A percentile compares a stretch with the other conserved stretches of the same genome.
These are phyloP conservation scores for Drosophila anomalata DNA, from an alignment of 2,888 invertebrate genomes.

Conservation along the genomic window DNA sequence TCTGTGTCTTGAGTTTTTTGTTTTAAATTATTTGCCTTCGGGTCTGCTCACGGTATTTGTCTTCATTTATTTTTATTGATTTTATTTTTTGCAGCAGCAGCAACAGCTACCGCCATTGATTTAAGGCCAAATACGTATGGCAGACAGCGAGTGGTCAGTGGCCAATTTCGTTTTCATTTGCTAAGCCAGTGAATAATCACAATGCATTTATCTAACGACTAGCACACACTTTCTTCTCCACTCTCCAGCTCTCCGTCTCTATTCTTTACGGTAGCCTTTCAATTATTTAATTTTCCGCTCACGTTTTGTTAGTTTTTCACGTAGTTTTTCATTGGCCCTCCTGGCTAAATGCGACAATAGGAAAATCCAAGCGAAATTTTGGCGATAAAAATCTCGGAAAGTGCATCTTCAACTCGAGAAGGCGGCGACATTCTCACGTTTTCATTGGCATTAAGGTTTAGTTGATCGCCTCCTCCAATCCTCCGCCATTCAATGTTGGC, in stretches of 20 bases:
- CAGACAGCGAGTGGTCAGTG: slow-evolving; percentile 55
- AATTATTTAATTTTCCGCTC: slow-evolving; percentile 79
- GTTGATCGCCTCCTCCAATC: slow-evolving; percentile 54
- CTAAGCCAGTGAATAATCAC: slow-evolving; percentile 75
- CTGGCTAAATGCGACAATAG: slow-evolving; percentile 39
- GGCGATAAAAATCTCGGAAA: slow-evolving; percentile 42
- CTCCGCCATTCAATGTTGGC: slow-evolving; percentile 16
- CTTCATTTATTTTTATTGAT: slow-evolving; percentile 76
- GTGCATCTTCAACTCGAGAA: slow-evolving; percentile 69
- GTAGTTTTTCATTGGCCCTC: slow-evolving; percentile 40
- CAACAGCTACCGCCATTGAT: slow-evolving; percentile 40
- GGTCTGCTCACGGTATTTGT: slow-evolving; percentile 62
- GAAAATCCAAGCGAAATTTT: slow-evolving; percentile 32
- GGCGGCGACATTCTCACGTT: slow-evolving; percentile 75
- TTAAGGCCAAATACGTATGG: slow-evolving; percentile 40
- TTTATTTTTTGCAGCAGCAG: slow-evolving; percentile 28
- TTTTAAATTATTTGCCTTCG: slow-evolving; percentile 24
- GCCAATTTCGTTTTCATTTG: slow-evolving; percentile 74
- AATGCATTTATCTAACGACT: slow-evolving; percentile 71
- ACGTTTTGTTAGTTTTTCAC: slow-evolving; percentile 69
- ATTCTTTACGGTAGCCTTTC: slow-evolving; percentile 58
- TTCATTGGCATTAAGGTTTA: slow-evolving; percentile 74
- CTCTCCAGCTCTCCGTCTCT: background rate
- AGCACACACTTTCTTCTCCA: slow-evolving; percentile 51
- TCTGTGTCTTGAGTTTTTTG: slow-evolving; percentile 21